A percentile compares a stretch with the other conserved stretches of the same genome.
These are phyloP conservation scores for Acipenser ruthenus DNA, from an alignment of 2,797 vertebrate species.

Conservation along the genomic window DNA sequence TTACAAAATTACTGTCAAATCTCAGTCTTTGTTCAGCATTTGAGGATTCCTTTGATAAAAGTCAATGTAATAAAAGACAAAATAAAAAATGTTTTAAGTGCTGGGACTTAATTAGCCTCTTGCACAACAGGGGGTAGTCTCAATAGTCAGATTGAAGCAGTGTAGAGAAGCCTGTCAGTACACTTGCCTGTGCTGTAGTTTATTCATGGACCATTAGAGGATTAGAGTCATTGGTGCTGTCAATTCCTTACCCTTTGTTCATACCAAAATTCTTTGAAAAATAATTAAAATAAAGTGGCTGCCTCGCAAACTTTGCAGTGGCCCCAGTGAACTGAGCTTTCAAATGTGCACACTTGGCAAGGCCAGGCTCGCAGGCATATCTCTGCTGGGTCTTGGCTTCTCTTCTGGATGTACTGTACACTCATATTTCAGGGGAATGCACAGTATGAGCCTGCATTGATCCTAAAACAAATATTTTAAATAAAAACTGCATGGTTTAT, in stretches of 20 bases:
- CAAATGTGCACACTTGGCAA: too few species aligned
- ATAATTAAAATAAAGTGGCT: not conserved
- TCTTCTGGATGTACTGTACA: too few species aligned
- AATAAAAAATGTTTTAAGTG: not conserved
- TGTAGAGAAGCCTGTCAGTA: not conserved
- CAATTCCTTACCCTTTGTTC: not conserved
- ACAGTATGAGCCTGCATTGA: too few species aligned
- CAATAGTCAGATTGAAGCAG: not conserved
- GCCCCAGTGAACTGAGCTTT: not conserved
- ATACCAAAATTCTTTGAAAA: not conserved
- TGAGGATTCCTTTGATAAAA: too few species aligned
- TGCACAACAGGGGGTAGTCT: not conserved
- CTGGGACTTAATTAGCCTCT: conserved; percentile 4
- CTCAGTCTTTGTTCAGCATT: too few species aligned
- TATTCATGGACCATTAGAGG: conserved; percentile 1
- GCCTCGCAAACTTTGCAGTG: not conserved
- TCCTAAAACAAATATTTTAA: too few species aligned
- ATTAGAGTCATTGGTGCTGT: conserved; percentile 5
- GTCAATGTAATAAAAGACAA: too few species aligned
- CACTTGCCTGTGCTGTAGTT: not conserved
- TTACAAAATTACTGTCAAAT: too few species aligned
- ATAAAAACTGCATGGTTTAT: too few species aligned
- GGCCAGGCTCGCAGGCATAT: too few species aligned
- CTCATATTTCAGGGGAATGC: too few species aligned
- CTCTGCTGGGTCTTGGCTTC: too few species aligned